A percentile compares a stretch with the other conserved stretches of the same genome.
These are phyloP conservation scores for Cephalophus harveyi DNA, from an alignment of 2,113 vertebrate genomes.

Conservation along the genomic window DNA sequence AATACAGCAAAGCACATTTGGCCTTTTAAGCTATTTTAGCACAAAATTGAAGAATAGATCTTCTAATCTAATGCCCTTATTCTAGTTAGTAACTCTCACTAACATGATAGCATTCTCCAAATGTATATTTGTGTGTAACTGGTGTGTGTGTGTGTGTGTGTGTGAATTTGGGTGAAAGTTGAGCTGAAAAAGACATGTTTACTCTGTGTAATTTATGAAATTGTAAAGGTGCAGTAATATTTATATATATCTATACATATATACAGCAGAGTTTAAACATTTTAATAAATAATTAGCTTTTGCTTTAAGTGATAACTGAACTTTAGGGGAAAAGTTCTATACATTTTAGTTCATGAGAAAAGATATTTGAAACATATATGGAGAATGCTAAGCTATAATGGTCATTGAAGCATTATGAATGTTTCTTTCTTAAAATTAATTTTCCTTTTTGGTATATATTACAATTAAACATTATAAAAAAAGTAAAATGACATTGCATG, in stretches of 20 bases:
- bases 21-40: not conserved
- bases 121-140: not conserved
- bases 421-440: not conserved
- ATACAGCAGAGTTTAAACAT: not conserved
- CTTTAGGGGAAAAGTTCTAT: not conserved
- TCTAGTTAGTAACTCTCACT: not conserved
- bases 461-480: not conserved
- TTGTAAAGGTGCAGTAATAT: not conserved
- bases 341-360: not conserved
- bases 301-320: not conserved
- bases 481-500: not conserved
- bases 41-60: not conserved
- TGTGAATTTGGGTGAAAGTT: not conserved
- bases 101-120: not conserved
- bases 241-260: not conserved
- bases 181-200: not conserved
- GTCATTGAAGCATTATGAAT: not conserved
- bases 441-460: not conserved
- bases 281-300: not conserved
- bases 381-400: not conserved
- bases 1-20: not conserved
- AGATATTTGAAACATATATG: not conserved
- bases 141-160: not conserved
- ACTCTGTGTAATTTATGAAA: not conserved
- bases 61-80: not conserved